Base-by-base conservation (phyloP, 2,888 invertebrate species). In the Lochmaea crataegi region DNA sequence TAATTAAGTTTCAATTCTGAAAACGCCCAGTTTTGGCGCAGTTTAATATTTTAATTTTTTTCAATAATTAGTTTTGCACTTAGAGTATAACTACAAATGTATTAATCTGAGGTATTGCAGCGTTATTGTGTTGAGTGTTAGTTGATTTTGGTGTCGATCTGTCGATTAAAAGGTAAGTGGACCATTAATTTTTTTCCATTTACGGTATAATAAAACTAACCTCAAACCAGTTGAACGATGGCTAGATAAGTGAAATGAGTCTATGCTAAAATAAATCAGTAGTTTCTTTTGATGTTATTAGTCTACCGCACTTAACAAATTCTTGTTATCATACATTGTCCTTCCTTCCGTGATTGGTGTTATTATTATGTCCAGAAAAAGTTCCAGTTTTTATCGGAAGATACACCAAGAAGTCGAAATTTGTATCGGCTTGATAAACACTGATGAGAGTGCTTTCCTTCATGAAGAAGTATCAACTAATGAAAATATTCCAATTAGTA, bases 361-460 rank as follows among this genome's bases (percentile, higher is more conserved):
- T 32, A 1, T 58, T 38, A 38, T 1, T 63, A 63, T 63, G 63
- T 63, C 38, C 26, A 63, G n/a, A 63, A 63, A 38, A 63, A 63
- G 16, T 63, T 63, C 63, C 14, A 63, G 63, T 32, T 63, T 63
- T 38, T 38, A 63, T 63, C 22, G 63, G 41, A 63, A 63, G 63
- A 32, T 63, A 12, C 32, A 63, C 63, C 63, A 63, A 63, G 63
- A 63, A 63, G 63, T 38, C 1, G 64, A 45, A 41, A 64, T 22
- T 22, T 64, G 64, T 45, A 26, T 63, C 2, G 63, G 41, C 10
- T 22, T 63, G 12, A 64, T 41, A 64, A 45, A 64, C 48, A 64
- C 7, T 64, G 42, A n/a, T 45, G 61, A 64, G 41, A 64, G 18
- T 45, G 48, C 22, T 42, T 64, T 41, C 41, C 11, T 60, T 53